Evolutionary conservation across 2,113 vertebrate species (phyloP), one percentile per base, ranked within the genome.

Genomic region (Aegithalos caudatus): DNA sequence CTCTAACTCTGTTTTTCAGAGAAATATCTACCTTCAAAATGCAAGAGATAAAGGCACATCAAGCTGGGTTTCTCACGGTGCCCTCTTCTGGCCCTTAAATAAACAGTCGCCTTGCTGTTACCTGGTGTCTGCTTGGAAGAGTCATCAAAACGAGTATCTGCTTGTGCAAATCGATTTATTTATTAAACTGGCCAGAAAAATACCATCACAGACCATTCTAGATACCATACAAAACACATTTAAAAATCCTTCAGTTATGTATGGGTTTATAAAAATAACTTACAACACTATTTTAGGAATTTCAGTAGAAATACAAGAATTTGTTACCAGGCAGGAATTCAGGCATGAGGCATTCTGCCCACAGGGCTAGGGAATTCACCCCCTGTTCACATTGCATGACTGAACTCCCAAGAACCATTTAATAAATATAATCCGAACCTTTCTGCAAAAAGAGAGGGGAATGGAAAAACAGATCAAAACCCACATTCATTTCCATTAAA

Each of bases 221-320:
- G 40, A 86, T 21, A 79, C 29, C 48, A 60, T n/a, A 91, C 22
- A 86, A 90, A 95, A 51, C 19, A 60, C 0, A 0, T 48, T 80
- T 47, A 10, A 45, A 95, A 94, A 82, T 82, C 28, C 73, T 87
- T 87, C 83, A n/a, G 33, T 80, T 84, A 57, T 1, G 1, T 44
- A 53, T 3, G 10, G 58, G 25, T 66, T 87, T 80, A 92, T 51
- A 94, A 96, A 97, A 96, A 96, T 94, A 95, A 94, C 66, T 92
- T 95, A 81, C 8, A 86, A 14, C 42, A 60, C 10, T 53, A 47
- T 51, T 78, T 64, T 51, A 92, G 56, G 88, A 90, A 94, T 64
- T 64, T 87, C 73, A 72, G 65, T 64, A 86, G 72, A 86, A 90
- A 90, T 47, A 80, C 3, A 62, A 11, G 3, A 29, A 72, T 88